phyloP scores from a whole-genome alignment of 2,888 invertebrate genomes.

The Crepidodera aurea region DNA sequence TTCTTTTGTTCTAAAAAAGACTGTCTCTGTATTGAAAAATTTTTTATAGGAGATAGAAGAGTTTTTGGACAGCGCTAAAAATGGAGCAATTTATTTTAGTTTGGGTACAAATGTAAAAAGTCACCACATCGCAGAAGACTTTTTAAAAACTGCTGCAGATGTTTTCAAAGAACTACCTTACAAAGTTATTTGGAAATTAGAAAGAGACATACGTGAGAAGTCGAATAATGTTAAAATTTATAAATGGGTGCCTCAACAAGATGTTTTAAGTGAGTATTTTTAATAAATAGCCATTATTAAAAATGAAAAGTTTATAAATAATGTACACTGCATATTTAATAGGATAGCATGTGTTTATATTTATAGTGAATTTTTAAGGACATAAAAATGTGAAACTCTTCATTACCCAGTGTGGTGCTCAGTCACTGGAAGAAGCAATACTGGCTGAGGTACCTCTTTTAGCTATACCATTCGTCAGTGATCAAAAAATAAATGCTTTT shows the following conservation, averaged over 20 bases:
- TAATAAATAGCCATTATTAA: no score
- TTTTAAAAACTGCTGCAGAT: conserved; percentile 50
- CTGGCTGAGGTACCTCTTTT: conserved; percentile 59
- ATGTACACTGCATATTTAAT: no score
- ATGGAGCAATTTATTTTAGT: conserved; percentile 60
- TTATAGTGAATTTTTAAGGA: conserved; percentile 42
- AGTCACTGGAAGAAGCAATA: conserved; percentile 61
- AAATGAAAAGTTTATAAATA: no score
- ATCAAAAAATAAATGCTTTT: conserved; percentile 58
- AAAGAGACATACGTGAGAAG: conserved; percentile 47
- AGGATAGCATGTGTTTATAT: no score
- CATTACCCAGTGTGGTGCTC: conserved; percentile 62
- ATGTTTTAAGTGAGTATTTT: conserved; percentile 52
- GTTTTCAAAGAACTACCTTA: conserved; percentile 57
- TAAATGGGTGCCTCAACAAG: conserved; percentile 59
- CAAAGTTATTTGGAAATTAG: conserved; percentile 60
- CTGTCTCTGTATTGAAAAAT: no score
- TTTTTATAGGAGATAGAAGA: conserved; percentile 52
- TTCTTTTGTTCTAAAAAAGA: no score
- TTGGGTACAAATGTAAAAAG: conserved; percentile 59
- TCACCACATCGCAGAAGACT: conserved; percentile 47
- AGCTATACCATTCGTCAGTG: conserved; percentile 59
- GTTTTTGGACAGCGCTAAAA: conserved; percentile 52
- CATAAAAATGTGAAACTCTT: conserved; percentile 61
- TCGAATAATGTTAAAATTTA: conserved; percentile 57